Percentiles rank a stretch among this genome's conserved stretches.
Conservation (phyloP, 2,888 invertebrate genomes). For the Chaetoderma sp. region DNA sequence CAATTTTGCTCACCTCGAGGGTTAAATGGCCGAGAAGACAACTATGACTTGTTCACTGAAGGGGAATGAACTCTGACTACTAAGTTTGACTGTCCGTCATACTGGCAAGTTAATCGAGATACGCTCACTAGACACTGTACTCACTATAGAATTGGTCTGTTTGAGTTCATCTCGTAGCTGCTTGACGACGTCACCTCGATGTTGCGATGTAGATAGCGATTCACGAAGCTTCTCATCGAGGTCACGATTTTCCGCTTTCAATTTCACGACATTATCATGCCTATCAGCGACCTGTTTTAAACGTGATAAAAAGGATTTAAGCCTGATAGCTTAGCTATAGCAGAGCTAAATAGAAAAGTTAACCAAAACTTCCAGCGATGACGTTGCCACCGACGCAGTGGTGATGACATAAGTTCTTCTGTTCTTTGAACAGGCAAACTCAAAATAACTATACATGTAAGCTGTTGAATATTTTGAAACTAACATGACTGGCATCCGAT, state of each 20-base stretch:
- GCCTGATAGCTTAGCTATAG: no score
- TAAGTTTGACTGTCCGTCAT: background rate
- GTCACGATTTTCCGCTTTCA: conserved; percentile 57
- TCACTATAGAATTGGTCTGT: conserved; percentile 44
- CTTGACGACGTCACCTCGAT: conserved; percentile 59
- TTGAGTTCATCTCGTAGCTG: conserved; percentile 62
- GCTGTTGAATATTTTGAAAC: no score
- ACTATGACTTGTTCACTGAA: no score
- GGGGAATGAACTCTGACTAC: no score
- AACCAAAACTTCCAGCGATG: no score
- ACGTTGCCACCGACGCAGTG: background rate
- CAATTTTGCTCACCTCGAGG: no score
- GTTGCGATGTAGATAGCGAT: conserved; percentile 55
- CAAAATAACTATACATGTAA: no score
- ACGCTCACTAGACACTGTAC: no score
- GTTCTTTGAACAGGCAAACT: background rate
- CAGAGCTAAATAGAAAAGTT: no score
- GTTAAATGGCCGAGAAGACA: no score
- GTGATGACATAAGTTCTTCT: no score
- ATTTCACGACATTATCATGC: conserved; percentile 58
- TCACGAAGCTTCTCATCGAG: conserved; percentile 62
- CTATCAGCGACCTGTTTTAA: conserved; percentile 57
- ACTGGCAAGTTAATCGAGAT: background rate
- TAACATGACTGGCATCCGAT: no score
- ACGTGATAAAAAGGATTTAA: background rate